These are phyloP conservation scores for Darevskia mixta DNA, from an alignment of 2,797 vertebrate species.

Conservation along the genomic window DNA sequence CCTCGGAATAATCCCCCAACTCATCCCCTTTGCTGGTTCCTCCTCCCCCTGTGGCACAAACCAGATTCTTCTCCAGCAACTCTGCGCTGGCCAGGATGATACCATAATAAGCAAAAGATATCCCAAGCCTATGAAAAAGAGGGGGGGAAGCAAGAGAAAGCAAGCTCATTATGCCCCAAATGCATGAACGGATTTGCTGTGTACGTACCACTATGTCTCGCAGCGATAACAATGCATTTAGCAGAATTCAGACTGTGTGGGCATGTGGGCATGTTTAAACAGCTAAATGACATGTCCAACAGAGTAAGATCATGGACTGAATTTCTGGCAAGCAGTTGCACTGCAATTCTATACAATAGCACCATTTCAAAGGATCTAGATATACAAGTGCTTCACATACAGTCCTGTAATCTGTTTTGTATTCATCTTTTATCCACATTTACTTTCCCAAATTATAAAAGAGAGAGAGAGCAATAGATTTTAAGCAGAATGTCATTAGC, in stretches of 20 bases:
- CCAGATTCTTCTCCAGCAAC: conserved; percentile 88
- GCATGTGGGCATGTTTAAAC: not conserved
- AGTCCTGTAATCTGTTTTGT: not conserved
- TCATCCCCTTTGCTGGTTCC: conserved; percentile 18
- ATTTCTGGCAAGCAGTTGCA: not conserved
- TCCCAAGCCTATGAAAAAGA: conserved; percentile 86
- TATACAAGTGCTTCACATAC: not conserved
- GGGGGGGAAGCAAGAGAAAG: not conserved
- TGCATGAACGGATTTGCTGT: not conserved
- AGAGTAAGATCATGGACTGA: conserved; percentile 2
- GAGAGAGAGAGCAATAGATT: not conserved
- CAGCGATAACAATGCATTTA: not conserved
- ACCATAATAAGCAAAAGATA: conserved; percentile 92
- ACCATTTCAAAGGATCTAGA: conserved; percentile 37
- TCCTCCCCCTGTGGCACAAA: conserved; percentile 78
- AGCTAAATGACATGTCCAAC: not conserved
- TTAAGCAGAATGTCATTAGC: not conserved
- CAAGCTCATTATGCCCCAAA: not conserved
- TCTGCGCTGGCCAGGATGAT: conserved; percentile 92
- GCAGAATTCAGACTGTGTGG: not conserved
- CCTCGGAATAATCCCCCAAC: conserved; percentile 39
- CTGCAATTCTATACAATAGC: conserved; percentile 29
- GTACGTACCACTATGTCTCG: not conserved
- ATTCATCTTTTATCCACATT: not conserved
- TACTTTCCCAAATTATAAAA: not conserved